These are phyloP conservation scores for Reticulitermes speratus DNA, from an alignment of 1,140 invertebrate species.

Conservation along the genomic window DNA sequence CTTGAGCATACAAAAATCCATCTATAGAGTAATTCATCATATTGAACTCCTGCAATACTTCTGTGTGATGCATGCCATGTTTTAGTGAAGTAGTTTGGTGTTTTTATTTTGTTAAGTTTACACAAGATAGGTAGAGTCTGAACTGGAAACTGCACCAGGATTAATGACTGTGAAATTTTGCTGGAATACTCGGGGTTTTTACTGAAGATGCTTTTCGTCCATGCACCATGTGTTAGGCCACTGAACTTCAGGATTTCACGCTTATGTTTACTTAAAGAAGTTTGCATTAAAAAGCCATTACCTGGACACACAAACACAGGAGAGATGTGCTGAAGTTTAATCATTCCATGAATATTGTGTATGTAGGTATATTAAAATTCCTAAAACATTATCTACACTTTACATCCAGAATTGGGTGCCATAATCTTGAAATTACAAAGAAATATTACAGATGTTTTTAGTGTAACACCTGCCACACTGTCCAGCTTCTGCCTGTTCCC, in stretches of 20 bases:
- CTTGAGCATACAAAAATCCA: too few species aligned
- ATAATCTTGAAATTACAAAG: not conserved
- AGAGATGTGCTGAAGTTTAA: not conserved
- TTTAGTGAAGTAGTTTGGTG: not conserved
- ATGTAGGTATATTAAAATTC: not conserved
- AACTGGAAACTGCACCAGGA: not conserved
- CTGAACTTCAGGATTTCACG: not conserved
- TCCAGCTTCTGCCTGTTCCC: not conserved
- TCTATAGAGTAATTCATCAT: too few species aligned
- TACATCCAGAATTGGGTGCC: not conserved
- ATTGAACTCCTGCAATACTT: too few species aligned
- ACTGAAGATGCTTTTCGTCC: not conserved
- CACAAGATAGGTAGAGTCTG: not conserved
- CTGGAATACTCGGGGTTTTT: not conserved
- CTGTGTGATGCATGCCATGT: too few species aligned
- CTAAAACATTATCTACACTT: not conserved
- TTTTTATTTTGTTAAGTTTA: not conserved
- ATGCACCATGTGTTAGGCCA: not conserved
- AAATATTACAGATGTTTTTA: constrained; percentile 18
- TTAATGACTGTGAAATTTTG: not conserved
- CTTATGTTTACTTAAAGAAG: constrained; percentile 4
- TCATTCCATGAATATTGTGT: not conserved
- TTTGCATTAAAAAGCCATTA: constrained; percentile 13
- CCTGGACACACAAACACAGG: constrained; percentile 4
- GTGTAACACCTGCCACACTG: not conserved